Conservation (phyloP, 2,113 vertebrate species). For the Siniperca chuatsi region DNA sequence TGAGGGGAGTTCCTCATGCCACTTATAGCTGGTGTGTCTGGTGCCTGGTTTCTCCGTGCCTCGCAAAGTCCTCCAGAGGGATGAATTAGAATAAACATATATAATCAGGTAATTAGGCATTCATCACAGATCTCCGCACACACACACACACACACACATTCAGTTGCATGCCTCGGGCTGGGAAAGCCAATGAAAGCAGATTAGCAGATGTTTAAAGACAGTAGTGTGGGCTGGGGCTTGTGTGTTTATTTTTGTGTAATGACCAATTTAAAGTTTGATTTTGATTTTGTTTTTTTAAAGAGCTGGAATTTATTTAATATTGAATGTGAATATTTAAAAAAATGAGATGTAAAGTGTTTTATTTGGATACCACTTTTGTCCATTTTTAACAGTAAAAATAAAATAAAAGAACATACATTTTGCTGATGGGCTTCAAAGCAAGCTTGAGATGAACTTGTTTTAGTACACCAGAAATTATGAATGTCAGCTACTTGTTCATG, state of each 20-base stretch:
- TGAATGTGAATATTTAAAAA: neutral
- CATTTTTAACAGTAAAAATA: neutral
- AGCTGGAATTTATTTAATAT: conserved; percentile 18
- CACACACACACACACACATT: conserved; percentile 40
- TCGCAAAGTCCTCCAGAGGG: conserved; percentile 74
- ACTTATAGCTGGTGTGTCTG: conserved; percentile 66
- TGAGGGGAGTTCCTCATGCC: conserved; percentile 69
- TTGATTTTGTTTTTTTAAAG: neutral
- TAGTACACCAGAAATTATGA: conserved; percentile 34
- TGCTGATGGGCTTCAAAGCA: conserved; percentile 18
- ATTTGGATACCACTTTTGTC: neutral
- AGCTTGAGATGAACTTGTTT: conserved; percentile 31
- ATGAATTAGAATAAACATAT: conserved; percentile 84
- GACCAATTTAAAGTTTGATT: conserved; percentile 50
- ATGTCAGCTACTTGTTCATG: conserved; percentile 57
- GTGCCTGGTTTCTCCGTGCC: conserved; percentile 63
- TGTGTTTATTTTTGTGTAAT: conserved; percentile 63
- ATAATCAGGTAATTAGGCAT: conserved; percentile 85
- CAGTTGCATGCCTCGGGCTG: conserved; percentile 59
- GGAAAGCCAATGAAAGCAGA: conserved; percentile 68
- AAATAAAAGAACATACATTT: conserved; percentile 1
- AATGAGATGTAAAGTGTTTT: neutral
- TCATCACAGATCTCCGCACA: conserved; percentile 61
- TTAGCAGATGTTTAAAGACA: conserved; percentile 79
- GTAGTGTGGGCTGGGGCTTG: conserved; percentile 35